Base-by-base conservation (phyloP, 2,888 invertebrate species). In the Noctuana brunneofusca region DNA sequence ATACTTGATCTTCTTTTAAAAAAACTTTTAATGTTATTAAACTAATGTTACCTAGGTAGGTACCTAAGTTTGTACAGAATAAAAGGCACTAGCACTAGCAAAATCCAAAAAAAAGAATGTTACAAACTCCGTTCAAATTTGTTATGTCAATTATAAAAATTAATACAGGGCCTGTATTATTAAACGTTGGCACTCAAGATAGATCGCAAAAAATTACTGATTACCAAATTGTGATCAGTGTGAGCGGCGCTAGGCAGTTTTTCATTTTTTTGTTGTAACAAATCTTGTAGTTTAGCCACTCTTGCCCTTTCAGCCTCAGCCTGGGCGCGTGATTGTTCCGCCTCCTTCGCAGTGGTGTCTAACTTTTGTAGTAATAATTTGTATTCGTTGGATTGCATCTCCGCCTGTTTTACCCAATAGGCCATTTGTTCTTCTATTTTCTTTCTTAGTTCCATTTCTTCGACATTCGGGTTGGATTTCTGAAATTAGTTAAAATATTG, bases 351-450 rank as follows among this genome's bases (percentile, higher is more conserved):
- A 1, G 87, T 82, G 24, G 83, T 83, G 50, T 85, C 84, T 12
- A 90, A 72, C 65, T 87, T 89, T 67, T 86, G 79, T 32, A 89
- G 75, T 64, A 90, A 73, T 60, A 75, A 66, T 58, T 89, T 87
- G 66, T 87, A 84, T 70, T 90, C 88, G 58, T 81, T 82, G 9
- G 87, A 76, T 65, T 90, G 89, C 5, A 69, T 68, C 76, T 90
- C 87, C 11, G 81, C 80, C 27, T 83, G 83, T 68, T 81, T 82
- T 6, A 79, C 67, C 89, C 86, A 89, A 66, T 81, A 73, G 41
- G 72, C 63, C 67, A 86, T 79, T 80, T 87, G 87, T 16, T 73
- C 72, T 70, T 87, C 86, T 16, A 78, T 75, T 72, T 86, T 83
- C 68, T 78, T 83, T 64, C 74, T 81, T 64, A 75, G 81, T 50